phyloP scores from a whole-genome alignment of 2,113 vertebrate genomes.

The Megaleporinus macrocephalus region DNA sequence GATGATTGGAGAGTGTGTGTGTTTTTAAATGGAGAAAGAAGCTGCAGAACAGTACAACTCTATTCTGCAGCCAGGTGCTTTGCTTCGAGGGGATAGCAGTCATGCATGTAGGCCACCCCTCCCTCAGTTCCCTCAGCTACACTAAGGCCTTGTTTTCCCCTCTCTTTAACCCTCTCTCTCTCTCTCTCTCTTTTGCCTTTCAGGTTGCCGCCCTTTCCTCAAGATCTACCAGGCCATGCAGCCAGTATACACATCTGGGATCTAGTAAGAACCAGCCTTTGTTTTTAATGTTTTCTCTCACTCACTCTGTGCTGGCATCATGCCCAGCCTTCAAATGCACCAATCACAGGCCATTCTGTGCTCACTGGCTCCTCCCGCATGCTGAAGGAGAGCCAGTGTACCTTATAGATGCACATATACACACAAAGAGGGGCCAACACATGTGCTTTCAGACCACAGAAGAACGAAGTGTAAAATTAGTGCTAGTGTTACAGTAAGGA shows the following conservation, averaged over 20 bases:
- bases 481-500: constrained; percentile 4
- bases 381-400: neutral
- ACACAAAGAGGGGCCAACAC: neutral
- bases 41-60: neutral
- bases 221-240: constrained; percentile 99
- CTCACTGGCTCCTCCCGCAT: neutral
- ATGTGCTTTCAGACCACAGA: constrained; percentile 8
- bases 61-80: constrained; percentile 11
- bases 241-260: constrained; percentile 97
- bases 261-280: constrained; percentile 86
- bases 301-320: constrained; percentile 29
- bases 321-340: constrained; percentile 28
- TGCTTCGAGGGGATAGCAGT: constrained; percentile 15
- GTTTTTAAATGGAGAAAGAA: neutral
- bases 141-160: constrained; percentile 19
- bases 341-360: constrained; percentile 27
- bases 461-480: neutral
- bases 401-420: constrained; percentile 5
- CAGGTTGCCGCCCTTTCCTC: constrained; percentile 97
- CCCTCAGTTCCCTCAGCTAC: constrained; percentile 32
- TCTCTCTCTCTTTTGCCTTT: constrained; percentile 53
- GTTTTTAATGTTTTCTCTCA: constrained; percentile 33
- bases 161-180: constrained; percentile 31
- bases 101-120: neutral
- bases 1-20: neutral